These are phyloP conservation scores for Aphelenchoides avenae DNA, from an alignment of 1,140 invertebrate species.

Conservation along the genomic window DNA sequence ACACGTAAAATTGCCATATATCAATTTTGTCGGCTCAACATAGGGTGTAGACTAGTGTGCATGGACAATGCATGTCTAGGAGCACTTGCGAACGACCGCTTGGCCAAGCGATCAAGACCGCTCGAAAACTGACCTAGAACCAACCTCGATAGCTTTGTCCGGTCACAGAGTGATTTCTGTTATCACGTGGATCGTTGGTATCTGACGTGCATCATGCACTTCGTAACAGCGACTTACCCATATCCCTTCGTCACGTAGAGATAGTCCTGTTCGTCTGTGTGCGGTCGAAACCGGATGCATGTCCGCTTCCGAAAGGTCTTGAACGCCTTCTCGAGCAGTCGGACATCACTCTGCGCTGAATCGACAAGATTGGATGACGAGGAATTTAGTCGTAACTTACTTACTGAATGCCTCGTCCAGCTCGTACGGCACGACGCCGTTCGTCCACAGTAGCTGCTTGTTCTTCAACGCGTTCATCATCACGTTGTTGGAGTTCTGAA, in stretches of 20 bases:
- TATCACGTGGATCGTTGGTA: constrained; percentile 14
- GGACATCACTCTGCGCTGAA: constrained; percentile 47
- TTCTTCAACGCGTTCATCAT: neutral
- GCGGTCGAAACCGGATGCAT: constrained; percentile 49
- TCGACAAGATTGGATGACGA: constrained; percentile 1
- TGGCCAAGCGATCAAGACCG: no score
- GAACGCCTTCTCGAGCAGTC: constrained; percentile 51
- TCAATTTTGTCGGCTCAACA: no score
- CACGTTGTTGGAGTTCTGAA: constrained; percentile 2
- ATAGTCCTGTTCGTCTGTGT: constrained; percentile 44
- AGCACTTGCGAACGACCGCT: no score
- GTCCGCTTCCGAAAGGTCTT: constrained; percentile 48
- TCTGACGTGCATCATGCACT: neutral
- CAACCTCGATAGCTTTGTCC: no score
- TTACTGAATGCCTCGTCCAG: constrained; percentile 56
- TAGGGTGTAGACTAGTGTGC: no score
- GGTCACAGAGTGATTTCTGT: no score
- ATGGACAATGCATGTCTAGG: no score
- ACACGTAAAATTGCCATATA: no score
- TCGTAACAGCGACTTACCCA: constrained; percentile 33
- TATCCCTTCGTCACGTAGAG: constrained; percentile 54
- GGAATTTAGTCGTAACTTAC: constrained; percentile 42
- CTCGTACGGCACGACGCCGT: constrained; percentile 51
- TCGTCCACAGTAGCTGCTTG: constrained; percentile 36
- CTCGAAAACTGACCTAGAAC: no score